Evolutionary conservation across 1,140 invertebrate genomes (phyloP).

Genomic region (Chymomyza costata): DNA sequence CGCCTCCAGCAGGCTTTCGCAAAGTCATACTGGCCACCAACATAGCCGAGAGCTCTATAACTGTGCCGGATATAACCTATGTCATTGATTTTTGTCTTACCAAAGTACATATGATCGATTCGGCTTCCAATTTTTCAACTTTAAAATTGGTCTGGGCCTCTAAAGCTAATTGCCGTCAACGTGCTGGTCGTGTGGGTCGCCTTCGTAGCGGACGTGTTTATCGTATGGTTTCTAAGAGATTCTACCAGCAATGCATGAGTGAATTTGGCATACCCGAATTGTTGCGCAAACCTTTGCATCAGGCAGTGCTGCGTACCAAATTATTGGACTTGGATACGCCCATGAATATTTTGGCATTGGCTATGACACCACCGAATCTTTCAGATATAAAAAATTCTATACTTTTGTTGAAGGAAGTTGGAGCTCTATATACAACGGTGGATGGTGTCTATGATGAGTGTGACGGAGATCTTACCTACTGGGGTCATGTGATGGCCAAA

Average conservation of each 20-base stretch:
- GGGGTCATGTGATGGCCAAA: slow-evolving; percentile 88
- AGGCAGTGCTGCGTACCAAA: slow-evolving; percentile 90
- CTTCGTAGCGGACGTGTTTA: slow-evolving; percentile 91
- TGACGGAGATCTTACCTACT: slow-evolving; percentile 93
- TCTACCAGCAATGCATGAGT: slow-evolving; percentile 79
- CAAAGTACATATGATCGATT: slow-evolving; percentile 86
- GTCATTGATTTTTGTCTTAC: slow-evolving; percentile 98
- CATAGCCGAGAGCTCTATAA: slow-evolving; percentile 98
- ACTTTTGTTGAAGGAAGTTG: slow-evolving; percentile 89
- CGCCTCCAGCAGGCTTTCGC: slow-evolving; percentile 77
- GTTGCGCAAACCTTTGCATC: slow-evolving; percentile 86
- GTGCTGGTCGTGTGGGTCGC: slow-evolving; percentile 92
- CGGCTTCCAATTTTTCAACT: slow-evolving; percentile 85
- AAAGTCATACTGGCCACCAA: slow-evolving; percentile 97
- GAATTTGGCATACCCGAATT: slow-evolving; percentile 85
- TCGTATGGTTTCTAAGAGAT: slow-evolving; percentile 84
- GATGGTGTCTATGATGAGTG: slow-evolving; percentile 77
- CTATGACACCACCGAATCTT: slow-evolving; percentile 91
- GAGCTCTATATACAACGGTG: slow-evolving; percentile 81
- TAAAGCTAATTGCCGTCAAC: slow-evolving; percentile 90
- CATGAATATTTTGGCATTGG: slow-evolving; percentile 86
- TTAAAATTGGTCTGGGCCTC: slow-evolving; percentile 92
- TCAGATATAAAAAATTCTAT: slow-evolving; percentile 88
- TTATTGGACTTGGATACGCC: slow-evolving; percentile 90
- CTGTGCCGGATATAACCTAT: slow-evolving; percentile 94